Conservation (phyloP, 2,888 invertebrate species). For the Brenthis hecate region DNA sequence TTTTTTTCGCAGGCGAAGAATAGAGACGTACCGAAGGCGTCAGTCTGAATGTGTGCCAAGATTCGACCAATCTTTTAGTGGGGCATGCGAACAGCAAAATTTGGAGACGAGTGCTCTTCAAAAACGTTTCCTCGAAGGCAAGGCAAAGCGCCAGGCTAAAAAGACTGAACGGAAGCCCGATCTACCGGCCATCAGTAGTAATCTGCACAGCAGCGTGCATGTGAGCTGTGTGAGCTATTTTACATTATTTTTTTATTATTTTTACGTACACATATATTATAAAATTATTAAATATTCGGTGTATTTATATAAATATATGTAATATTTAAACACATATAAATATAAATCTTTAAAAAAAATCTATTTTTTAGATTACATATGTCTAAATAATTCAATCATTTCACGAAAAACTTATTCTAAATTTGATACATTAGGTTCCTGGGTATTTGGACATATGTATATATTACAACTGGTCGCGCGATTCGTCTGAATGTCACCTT, state of each 20-base stretch:
- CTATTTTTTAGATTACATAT: background rate
- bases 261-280: background rate
- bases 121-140: constrained; percentile 94
- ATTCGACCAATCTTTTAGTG: constrained; percentile 93
- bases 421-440: constrained; percentile 16
- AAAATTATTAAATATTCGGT: background rate
- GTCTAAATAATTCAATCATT: constrained; percentile 2
- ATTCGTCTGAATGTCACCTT: constrained; percentile 40
- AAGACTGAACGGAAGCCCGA: constrained; percentile 85
- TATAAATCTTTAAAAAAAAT: background rate
- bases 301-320: too few species aligned
- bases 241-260: constrained; percentile 28
- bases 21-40: constrained; percentile 92
- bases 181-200: constrained; percentile 74
- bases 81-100: constrained; percentile 94
- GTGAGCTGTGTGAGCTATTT: constrained; percentile 69
- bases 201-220: constrained; percentile 88
- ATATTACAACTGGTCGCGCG: constrained; percentile 30
- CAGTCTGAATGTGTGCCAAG: constrained; percentile 93
- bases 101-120: constrained; percentile 94
- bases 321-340: too few species aligned
- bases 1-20: constrained; percentile 85
- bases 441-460: constrained; percentile 22
- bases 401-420: constrained; percentile 17
- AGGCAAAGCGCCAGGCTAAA: constrained; percentile 93